A percentile compares a stretch with the other conserved stretches of the same genome.
These are phyloP conservation scores for Dolomedes plantarius DNA, from an alignment of 2,888 invertebrate genomes.

Conservation along the genomic window DNA sequence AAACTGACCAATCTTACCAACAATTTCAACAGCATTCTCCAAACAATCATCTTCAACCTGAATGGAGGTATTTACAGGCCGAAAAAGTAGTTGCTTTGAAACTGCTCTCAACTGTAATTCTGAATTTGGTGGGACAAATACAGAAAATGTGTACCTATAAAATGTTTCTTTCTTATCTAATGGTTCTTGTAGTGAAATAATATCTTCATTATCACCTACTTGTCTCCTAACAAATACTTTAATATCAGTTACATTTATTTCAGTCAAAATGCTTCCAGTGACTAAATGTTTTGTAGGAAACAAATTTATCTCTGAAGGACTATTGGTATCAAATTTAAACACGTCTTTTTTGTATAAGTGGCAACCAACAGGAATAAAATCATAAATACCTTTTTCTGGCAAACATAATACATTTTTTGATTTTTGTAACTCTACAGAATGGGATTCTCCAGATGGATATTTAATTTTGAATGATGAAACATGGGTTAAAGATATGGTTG, in stretches of 20 bases:
- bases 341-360: slow-evolving; percentile 83
- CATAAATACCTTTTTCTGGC: slow-evolving; percentile 82
- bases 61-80: slow-evolving; percentile 67
- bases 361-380: slow-evolving; percentile 86
- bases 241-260: slow-evolving; percentile 76
- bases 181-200: slow-evolving; percentile 58
- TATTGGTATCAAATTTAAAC: slow-evolving; percentile 79
- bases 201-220: slow-evolving; percentile 74
- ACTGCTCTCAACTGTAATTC: slow-evolving; percentile 69
- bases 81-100: slow-evolving; percentile 73
- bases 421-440: slow-evolving; percentile 79
- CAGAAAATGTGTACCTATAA: slow-evolving; percentile 68
- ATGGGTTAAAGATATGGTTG: slow-evolving; percentile 85
- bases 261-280: slow-evolving; percentile 76
- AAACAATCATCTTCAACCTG: slow-evolving; percentile 80
- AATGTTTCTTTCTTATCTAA: slow-evolving; percentile 32
- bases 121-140: slow-evolving; percentile 70
- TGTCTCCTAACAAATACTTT: slow-evolving; percentile 56
- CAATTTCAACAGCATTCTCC: slow-evolving; percentile 81
- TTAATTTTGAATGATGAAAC: slow-evolving; percentile 79
- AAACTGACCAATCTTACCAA: slow-evolving; percentile 83
- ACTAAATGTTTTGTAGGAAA: slow-evolving; percentile 75
- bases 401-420: slow-evolving; percentile 87
- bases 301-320: slow-evolving; percentile 75
- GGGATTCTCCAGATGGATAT: slow-evolving; percentile 73